Evolutionary conservation across 2,888 invertebrate genomes (phyloP).

Genomic region (Melitaea athalia): DNA sequence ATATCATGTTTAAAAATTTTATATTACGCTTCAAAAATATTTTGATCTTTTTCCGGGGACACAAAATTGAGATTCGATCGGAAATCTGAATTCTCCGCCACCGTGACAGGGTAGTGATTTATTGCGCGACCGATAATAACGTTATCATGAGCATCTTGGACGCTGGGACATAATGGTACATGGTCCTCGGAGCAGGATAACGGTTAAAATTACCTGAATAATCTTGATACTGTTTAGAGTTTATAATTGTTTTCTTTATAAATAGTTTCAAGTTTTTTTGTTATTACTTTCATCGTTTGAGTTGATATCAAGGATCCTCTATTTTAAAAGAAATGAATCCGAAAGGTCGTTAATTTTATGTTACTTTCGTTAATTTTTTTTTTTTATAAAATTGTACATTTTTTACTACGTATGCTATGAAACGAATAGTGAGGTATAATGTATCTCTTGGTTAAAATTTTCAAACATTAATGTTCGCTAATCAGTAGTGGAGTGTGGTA

Average conservation of each 20-base stretch:
- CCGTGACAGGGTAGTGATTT: conserved; percentile 59
- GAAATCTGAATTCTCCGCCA: conserved; percentile 53
- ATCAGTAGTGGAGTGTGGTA: no score
- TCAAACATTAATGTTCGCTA: no score
- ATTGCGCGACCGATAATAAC: conserved; percentile 55
- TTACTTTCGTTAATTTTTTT: no score
- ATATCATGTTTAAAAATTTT: conserved; percentile 24
- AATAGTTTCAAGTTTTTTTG: no score
- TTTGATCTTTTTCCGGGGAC: conserved; percentile 36
- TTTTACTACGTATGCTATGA: no score
- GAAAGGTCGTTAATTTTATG: no score
- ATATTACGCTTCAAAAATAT: conserved; percentile 33
- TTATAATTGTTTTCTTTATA: neutral
- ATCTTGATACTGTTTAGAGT: conserved; percentile 11
- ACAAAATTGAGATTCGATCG: conserved; percentile 45
- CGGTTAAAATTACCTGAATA: conserved; percentile 28
- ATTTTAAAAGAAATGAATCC: no score
- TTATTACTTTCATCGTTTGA: neutral
- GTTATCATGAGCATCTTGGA: conserved; percentile 55
- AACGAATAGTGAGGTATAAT: no score
- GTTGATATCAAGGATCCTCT: neutral
- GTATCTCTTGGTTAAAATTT: no score
- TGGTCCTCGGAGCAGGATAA: conserved; percentile 42
- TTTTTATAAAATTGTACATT: no score
- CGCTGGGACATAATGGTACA: conserved; percentile 42